These are phyloP conservation scores for Rhinella marina DNA, from an alignment of 2,797 vertebrate species.

Conservation along the genomic window DNA sequence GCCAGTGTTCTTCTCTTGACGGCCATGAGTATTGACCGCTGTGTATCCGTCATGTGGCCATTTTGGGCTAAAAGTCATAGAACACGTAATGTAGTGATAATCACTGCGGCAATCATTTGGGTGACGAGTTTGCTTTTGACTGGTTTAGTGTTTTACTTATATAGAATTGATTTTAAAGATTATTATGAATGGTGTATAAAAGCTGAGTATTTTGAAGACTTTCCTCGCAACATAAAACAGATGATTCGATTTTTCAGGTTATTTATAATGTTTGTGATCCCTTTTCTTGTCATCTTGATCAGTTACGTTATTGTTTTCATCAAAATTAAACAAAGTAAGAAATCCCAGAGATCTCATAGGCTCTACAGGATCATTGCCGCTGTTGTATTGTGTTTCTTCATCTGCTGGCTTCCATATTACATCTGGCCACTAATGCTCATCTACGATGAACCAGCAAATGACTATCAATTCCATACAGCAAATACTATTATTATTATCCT, in stretches of 20 bases:
- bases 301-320: no score
- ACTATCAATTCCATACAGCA: not conserved
- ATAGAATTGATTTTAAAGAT: no score
- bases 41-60: no score
- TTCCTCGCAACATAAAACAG: no score
- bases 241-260: not conserved
- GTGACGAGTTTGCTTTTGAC: not conserved
- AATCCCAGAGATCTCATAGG: no score
- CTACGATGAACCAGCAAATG: not conserved
- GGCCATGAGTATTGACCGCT: slow-evolving; percentile 16
- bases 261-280: not conserved
- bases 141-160: not conserved
- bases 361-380: not conserved
- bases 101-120: not conserved
- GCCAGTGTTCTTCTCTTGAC: not conserved
- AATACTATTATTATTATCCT: not conserved
- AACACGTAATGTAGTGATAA: no score
- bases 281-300: no score
- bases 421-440: not conserved
- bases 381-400: not conserved
- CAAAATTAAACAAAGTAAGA: no score
- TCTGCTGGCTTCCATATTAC: slow-evolving; percentile 2
- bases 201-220: no score
- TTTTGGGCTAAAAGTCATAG: no score
- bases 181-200: no score